These are phyloP conservation scores for Dissostichus mawsoni DNA, from an alignment of 2,113 vertebrate genomes.

Conservation along the genomic window DNA sequence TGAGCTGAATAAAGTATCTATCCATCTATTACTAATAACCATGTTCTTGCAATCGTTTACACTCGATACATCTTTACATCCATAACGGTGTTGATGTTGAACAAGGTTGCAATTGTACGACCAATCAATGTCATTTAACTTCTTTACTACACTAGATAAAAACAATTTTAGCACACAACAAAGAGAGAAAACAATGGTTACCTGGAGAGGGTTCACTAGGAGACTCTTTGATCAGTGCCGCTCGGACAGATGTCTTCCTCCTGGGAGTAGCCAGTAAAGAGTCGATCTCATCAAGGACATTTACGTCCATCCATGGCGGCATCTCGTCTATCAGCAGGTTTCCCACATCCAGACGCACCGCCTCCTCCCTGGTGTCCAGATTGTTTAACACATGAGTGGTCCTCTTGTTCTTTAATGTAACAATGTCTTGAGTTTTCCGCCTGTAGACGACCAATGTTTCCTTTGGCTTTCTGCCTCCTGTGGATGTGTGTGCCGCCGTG, in stretches of 20 bases:
- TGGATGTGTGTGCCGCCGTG: neutral
- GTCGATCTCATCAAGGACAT: conserved; percentile 6
- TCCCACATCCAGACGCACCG: conserved; percentile 5
- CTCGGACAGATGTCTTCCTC: neutral
- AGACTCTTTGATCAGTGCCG: conserved; percentile 20
- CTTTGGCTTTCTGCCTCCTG: neutral
- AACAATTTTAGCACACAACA: neutral
- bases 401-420: neutral
- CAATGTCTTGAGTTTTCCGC: neutral
- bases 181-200: neutral
- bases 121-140: too few relatives aligned
- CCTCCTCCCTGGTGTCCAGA: neutral
- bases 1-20: too few relatives aligned
- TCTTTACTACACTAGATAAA: too few relatives aligned
- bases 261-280: conserved; percentile 23
- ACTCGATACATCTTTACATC: too few relatives aligned
- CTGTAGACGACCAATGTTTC: conserved; percentile 42
- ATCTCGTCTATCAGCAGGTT: conserved; percentile 65
- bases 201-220: conserved; percentile 48
- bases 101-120: too few relatives aligned
- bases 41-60: too few relatives aligned
- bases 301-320: conserved; percentile 66
- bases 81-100: too few relatives aligned
- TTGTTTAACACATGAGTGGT: neutral
- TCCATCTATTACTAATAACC: too few relatives aligned